Percentiles rank a stretch among this genome's conserved stretches.
phyloP scores from a whole-genome alignment of 2,888 invertebrate genomes.

The Drosophila testacea region DNA sequence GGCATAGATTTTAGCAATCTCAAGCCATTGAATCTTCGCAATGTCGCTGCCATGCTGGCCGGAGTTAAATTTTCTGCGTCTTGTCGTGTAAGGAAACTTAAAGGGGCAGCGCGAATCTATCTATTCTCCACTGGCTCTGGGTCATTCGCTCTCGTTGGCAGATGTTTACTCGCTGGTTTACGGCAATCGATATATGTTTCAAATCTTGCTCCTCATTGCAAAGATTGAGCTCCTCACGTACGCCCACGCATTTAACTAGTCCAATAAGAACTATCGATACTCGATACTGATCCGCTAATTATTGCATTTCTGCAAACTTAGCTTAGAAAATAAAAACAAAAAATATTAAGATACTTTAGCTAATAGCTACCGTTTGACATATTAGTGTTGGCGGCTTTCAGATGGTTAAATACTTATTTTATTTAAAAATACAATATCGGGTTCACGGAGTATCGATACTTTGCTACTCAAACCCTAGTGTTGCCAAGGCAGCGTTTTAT shows the following conservation, averaged over 20 bases:
- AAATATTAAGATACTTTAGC: too few relatives aligned
- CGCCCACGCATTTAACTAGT: slow-evolving; percentile 26
- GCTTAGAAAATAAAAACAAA: too few relatives aligned
- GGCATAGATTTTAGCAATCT: slow-evolving; percentile 92
- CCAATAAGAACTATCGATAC: neutral
- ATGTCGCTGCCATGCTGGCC: slow-evolving; percentile 94
- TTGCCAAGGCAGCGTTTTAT: too few relatives aligned
- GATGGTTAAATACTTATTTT: too few relatives aligned
- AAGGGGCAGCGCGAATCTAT: slow-evolving; percentile 76
- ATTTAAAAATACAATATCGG: too few relatives aligned
- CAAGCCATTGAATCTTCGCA: slow-evolving; percentile 94
- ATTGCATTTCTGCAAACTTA: too few relatives aligned
- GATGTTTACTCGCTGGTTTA: slow-evolving; percentile 61
- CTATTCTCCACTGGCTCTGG: slow-evolving; percentile 71
- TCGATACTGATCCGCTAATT: too few relatives aligned
- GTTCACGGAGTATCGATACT: too few relatives aligned
- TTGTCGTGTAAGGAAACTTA: slow-evolving; percentile 76
- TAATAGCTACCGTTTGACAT: too few relatives aligned
- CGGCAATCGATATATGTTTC: slow-evolving; percentile 19
- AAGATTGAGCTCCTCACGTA: slow-evolving; percentile 25
- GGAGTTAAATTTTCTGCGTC: slow-evolving; percentile 81
- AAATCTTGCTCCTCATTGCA: slow-evolving; percentile 32
- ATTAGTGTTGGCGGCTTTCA: too few relatives aligned
- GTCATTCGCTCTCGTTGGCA: slow-evolving; percentile 59
- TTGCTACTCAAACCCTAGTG: too few relatives aligned